A percentile compares a stretch with the other conserved stretches of the same genome.
These are phyloP conservation scores for Stegophylla sp. DNA, from an alignment of 2,888 invertebrate species.

Conservation along the genomic window DNA sequence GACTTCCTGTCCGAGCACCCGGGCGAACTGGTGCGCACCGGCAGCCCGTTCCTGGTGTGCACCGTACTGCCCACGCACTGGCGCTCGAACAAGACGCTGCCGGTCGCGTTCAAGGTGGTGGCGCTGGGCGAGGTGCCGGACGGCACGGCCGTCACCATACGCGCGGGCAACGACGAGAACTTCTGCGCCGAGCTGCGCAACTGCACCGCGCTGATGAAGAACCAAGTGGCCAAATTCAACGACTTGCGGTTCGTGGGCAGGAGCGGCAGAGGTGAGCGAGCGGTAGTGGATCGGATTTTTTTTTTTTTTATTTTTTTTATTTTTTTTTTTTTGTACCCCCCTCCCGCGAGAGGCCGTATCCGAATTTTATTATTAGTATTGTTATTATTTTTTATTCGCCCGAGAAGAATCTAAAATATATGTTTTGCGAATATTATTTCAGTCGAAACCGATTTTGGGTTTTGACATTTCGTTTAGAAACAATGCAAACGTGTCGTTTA, in stretches of 20 bases:
- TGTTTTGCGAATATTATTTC: no score
- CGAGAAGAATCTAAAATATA: no score
- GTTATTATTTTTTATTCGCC: no score
- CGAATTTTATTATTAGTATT: no score
- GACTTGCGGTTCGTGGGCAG: conserved; percentile 98
- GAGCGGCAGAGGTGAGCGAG: conserved; percentile 87
- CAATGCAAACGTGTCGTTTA: no score
- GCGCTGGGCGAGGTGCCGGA: conserved; percentile 93
- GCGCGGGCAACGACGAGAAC: conserved; percentile 98
- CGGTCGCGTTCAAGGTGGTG: conserved; percentile 95
- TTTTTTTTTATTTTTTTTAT: no score
- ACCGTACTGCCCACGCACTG: conserved; percentile 94
- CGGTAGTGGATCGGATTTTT: no score
- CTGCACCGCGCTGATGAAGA: conserved; percentile 95
- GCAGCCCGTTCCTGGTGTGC: conserved; percentile 93
- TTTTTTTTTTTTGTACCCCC: no score
- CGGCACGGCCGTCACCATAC: conserved; percentile 92
- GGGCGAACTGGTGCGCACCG: conserved; percentile 88
- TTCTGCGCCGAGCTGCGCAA: conserved; percentile 94
- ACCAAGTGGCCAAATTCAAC: conserved; percentile 98
- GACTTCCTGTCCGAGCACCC: conserved; percentile 89
- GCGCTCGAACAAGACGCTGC: conserved; percentile 97
- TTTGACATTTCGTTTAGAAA: no score
- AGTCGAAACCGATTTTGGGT: no score
- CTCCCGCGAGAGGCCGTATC: no score